Evolutionary conservation across 1,140 invertebrate species (phyloP).

Genomic region (Lepidurus packardi): DNA sequence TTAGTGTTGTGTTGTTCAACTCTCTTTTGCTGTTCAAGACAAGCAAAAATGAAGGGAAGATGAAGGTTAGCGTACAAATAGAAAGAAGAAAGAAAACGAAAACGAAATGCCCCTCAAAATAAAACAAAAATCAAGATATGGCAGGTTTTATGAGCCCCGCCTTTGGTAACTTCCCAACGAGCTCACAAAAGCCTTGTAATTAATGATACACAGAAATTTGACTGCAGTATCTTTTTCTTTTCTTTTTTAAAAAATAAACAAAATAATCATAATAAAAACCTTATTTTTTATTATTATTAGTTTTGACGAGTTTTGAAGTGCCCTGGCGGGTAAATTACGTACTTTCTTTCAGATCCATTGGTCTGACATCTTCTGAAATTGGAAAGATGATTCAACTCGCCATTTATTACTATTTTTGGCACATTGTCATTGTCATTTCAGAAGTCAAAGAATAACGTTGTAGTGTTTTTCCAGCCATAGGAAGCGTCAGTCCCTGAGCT

Average conservation of each 20-base stretch:
- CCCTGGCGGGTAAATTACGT: no score
- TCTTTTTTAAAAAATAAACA: no score
- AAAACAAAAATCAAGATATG: not conserved
- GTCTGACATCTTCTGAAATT: no score
- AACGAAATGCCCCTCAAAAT: not conserved
- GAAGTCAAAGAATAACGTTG: not conserved
- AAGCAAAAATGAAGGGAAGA: no score
- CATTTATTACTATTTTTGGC: not conserved
- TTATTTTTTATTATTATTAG: not conserved
- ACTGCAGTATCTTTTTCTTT: not conserved
- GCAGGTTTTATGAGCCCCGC: not conserved
- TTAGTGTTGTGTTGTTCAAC: not conserved
- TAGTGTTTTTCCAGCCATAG: no score
- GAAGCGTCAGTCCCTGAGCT: no score
- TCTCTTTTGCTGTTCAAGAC: not conserved
- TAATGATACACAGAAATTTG: conserved; percentile 4
- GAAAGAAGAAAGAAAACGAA: not conserved
- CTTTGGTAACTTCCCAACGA: not conserved
- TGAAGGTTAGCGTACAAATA: not conserved
- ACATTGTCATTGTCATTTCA: not conserved
- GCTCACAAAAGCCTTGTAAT: conserved; percentile 2
- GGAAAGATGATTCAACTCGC: no score
- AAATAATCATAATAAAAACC: no score
- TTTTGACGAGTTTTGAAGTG: not conserved
- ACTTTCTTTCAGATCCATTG: no score